These are phyloP conservation scores for human DNA, from an alignment of 2,113 vertebrate species.

Conservation along the genomic window DNA sequence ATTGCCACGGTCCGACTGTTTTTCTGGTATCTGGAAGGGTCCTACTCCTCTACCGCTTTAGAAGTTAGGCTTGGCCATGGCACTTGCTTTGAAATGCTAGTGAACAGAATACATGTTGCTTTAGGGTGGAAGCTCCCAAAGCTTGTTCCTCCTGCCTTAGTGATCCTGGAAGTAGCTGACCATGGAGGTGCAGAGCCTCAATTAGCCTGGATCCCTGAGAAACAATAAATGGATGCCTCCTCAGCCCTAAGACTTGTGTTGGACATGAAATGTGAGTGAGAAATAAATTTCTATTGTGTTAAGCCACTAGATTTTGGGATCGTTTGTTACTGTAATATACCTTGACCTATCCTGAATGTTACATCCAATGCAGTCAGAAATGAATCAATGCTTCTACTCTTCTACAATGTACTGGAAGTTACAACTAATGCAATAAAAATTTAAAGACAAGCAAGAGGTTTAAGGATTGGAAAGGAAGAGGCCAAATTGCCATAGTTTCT, in stretches of 20 bases:
- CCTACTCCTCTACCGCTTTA: background rate
- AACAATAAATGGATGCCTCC: background rate
- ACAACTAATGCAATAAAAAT: background rate
- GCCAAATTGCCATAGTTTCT: background rate
- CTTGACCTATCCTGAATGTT: background rate
- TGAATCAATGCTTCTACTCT: background rate
- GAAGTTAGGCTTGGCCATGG: background rate
- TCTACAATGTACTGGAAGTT: background rate
- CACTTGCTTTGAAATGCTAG: conserved; percentile 8
- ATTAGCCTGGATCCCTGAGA: background rate
- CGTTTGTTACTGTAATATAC: background rate
- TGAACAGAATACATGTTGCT: background rate
- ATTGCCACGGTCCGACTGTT: background rate
- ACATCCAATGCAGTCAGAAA: background rate
- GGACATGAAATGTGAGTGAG: background rate
- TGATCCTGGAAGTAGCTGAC: background rate
- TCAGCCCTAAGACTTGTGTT: background rate
- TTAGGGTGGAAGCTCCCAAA: background rate
- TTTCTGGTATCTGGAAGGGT: background rate
- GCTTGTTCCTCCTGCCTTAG: background rate
- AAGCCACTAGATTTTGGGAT: background rate
- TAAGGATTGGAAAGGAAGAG: background rate
- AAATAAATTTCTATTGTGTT: background rate
- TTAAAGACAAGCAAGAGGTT: background rate
- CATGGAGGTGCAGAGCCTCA: background rate